Base-by-base conservation (phyloP, 1,140 invertebrate genomes). In the Steinernema feltiae region DNA sequence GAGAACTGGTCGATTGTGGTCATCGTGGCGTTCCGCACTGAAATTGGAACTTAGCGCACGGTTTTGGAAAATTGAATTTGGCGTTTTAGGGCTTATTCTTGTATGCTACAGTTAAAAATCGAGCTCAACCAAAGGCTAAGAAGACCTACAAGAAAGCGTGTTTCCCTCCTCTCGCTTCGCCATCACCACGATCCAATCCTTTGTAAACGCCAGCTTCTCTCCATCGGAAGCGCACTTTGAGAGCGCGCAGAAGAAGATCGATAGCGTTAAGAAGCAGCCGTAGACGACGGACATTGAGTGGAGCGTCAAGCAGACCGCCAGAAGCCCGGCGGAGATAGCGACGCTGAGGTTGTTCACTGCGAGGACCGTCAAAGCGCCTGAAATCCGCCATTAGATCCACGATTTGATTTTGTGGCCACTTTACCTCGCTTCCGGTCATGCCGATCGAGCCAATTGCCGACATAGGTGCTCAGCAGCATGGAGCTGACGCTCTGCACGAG, bases 141-240 rank as follows among this genome's bases (percentile, higher is more conserved):
- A 1, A 69, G 35, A 41, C 7, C 35, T 32, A 29, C 48, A 41
- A 69, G 48, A 73, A 1, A 78, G 30, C 0, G 63, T 30, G 18
- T 31, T 69, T 24, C 53, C 69, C 0, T 30, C 48, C 18, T 78
- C 71, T 0, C 71, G 24, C 30, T 75, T 30, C 2, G 74, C 73
- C 46, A 84, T 81, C 0, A 82, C 82, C 12, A 83, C 80, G 2
- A 83, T 78, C 82, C 82, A 83, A 69, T 83, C 82, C 48, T 84
- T 83, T 0, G 77, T 79, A 35, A 83, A 83, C 2, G 83, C 78
- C 24, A 81, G 76, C 70, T 81, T 83, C 41, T 83, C 78, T 29
- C 77, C 74, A 71, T 84, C 82, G 21, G 74, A 75, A 1, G 82
- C 82, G 30, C 79, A 76, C 75, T 78, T 77, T 12, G 82, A 78